Conservation (phyloP, 2,888 invertebrate species). For the Cheilosia vernalis region DNA sequence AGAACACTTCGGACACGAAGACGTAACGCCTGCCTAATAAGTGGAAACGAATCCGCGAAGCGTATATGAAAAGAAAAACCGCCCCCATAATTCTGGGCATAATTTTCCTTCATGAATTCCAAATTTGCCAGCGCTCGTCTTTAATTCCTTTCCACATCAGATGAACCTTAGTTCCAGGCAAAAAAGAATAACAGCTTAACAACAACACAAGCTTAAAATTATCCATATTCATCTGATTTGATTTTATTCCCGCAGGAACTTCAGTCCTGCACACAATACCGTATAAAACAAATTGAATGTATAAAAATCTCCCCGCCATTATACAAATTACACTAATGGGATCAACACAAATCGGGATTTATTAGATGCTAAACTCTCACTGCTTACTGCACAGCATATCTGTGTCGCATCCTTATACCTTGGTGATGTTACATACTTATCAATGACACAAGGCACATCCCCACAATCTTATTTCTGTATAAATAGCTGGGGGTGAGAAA, state of each 20-base stretch:
- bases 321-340: conserved; percentile 69
- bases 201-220: conserved; percentile 58
- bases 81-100: background rate
- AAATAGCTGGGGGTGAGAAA: background rate
- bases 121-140: conserved; percentile 3
- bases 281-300: conserved; percentile 26
- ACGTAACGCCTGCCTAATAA: conserved; percentile 48
- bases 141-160: conserved; percentile 4
- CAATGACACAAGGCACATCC: conserved; percentile 20
- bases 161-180: background rate
- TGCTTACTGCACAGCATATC: conserved; percentile 13
- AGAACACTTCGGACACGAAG: conserved; percentile 3
- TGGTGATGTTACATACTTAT: conserved; percentile 10
- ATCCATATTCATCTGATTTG: conserved; percentile 31
- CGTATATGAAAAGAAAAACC: conserved; percentile 7
- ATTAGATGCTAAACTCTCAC: conserved; percentile 56
- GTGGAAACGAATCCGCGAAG: conserved; percentile 39
- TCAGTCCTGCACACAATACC: conserved; percentile 2
- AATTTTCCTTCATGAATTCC: conserved; percentile 47
- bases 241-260: background rate
- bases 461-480: too few relatives aligned
- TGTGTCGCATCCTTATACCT: conserved; percentile 26
- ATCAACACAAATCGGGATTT: conserved; percentile 72
- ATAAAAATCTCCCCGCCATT: conserved; percentile 30
- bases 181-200: conserved; percentile 28